phyloP scores from a whole-genome alignment of 2,113 vertebrate species.

The Cottus gobio region DNA sequence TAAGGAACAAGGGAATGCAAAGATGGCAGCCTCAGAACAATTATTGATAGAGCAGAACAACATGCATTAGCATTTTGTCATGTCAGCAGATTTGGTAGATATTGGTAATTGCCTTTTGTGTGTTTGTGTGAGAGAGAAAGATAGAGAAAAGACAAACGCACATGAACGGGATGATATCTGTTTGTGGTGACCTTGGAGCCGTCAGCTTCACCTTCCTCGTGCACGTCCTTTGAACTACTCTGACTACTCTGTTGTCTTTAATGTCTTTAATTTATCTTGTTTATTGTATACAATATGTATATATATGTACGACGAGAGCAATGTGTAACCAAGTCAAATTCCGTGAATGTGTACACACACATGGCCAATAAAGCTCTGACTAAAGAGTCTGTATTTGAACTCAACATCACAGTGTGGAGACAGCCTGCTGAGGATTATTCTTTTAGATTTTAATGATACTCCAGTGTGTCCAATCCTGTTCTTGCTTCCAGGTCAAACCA shows the following conservation, averaged over 20 bases:
- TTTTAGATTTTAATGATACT: not conserved
- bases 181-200: conserved; percentile 19
- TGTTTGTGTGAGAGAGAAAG: not conserved
- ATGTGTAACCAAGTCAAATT: no score
- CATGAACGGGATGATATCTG: not conserved
- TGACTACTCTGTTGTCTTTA: no score
- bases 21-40: not conserved
- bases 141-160: not conserved
- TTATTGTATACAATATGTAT: no score
- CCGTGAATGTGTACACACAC: no score
- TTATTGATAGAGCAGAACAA: conserved; percentile 50
- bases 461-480: not conserved
- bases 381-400: no score
- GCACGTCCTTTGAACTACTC: no score
- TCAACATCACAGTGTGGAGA: not conserved
- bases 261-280: no score
- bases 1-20: not conserved
- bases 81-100: conserved; percentile 61
- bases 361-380: no score
- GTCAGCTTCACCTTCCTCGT: not conserved
- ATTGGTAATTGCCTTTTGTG: conserved; percentile 50
- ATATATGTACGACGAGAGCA: no score
- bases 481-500: not conserved
- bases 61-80: conserved; percentile 47
- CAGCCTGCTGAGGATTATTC: not conserved